Conservation (phyloP, 2,113 vertebrate genomes). For the Probosciger aterrimus region DNA sequence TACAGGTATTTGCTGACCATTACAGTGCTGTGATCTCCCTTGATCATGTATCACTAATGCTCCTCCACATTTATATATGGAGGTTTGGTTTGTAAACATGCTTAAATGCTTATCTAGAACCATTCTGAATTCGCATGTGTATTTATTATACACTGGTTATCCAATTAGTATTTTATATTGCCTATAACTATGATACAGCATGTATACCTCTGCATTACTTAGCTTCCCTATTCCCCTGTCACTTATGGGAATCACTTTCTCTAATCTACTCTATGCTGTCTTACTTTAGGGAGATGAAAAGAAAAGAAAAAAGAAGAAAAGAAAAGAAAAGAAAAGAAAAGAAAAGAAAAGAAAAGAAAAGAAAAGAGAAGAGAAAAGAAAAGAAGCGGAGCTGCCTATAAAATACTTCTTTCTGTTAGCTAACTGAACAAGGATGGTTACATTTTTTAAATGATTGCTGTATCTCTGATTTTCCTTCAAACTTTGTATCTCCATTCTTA, state of each 20-base stretch:
- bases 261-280: background rate
- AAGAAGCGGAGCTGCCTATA: background rate
- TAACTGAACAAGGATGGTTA: background rate
- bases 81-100: background rate
- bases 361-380: too few species aligned
- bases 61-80: background rate
- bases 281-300: background rate
- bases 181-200: background rate
- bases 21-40: background rate
- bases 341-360: background rate
- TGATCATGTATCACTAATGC: accelerated
- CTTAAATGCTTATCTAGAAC: background rate
- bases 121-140: background rate
- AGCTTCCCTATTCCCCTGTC: background rate
- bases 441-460: background rate
- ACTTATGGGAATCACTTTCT: background rate
- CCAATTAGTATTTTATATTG: background rate
- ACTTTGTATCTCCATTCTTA: background rate
- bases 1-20: background rate
- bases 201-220: background rate
- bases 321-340: too few species aligned
- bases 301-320: background rate
- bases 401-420: background rate
- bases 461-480: background rate
- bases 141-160: background rate